Evolutionary conservation across 2,888 invertebrate genomes (phyloP), one percentile per base, ranked within the genome.

Genomic region (Polymixis lichenea): DNA sequence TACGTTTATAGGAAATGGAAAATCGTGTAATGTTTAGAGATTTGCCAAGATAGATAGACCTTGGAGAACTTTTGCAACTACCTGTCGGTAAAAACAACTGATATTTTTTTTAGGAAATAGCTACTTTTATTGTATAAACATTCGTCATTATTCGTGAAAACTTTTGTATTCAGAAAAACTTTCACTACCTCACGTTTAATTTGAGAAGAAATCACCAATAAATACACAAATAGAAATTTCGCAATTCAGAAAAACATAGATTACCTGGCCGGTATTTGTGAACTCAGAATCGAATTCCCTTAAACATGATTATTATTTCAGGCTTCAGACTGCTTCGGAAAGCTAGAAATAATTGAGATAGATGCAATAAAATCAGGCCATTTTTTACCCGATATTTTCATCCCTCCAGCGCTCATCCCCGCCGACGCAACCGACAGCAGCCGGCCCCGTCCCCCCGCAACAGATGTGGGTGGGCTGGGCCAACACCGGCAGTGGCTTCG

Each of bases 391-490:
- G 17, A 55, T 43, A 25, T 56, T 55, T 53, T 25, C 4, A 13
- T 51, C 1, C 58, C 43, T 3, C 0, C 79, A 94, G 94, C 94
- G 94, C 1, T 80, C 89, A 22, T 90, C 93, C 0, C 91, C 93
- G 0, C 91, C 93, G 5, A 87, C 83, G 46, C 92, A 91, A 43
- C 9, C 83, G 46, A 43, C 86, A 19, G 79, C 80, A 11, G 80
- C 71, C 0, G 87, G 84, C 22, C 43, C 77, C 1, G 87, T 76
- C 61, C 87, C 82, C 51, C 86, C 86, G 69, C 93, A 86, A 55
- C 95, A 89, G 32, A 85, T 94, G 91, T 95, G 94, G 94, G 90
- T 94, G 73, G 94, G 94, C 55, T 95, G 94, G 95, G 87, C 93
- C 75, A 91, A 91, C 88, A 80, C 91, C 13, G 89, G 89, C 64